Evolutionary conservation across 2,113 vertebrate species (phyloP), one percentile per base, ranked within the genome.

Genomic region (Arizona elegans): DNA sequence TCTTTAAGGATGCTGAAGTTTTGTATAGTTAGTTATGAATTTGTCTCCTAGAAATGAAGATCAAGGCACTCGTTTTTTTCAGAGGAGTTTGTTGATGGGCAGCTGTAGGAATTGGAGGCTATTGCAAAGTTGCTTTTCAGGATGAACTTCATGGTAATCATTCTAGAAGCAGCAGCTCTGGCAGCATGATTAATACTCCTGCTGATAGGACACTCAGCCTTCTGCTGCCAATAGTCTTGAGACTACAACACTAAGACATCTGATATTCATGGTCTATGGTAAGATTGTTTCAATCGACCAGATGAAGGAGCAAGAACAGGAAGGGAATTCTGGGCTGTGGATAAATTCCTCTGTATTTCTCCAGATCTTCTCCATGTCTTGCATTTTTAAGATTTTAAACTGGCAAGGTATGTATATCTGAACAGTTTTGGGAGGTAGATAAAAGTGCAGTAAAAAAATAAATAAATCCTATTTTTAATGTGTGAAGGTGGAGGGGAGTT

Each of bases 1-100:
- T 97, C 54, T 93, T 96, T 93, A 88, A 21, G 85, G 93, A 92
- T 94, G 91, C n/a, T 95, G 93, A 94, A 23, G 11, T 62, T 55
- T 50, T 50, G 47, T 54, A 87, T 26, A 93, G 13, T 1, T 15
- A 90, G 29, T 62, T 58, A 21, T 90, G 43, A 86, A 43, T 52
- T 89, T 23, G 53, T 86, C 26, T 21, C 43, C 13, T 26, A 53
- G 55, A 86, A 62, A 93, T 26, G 26, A 17, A 85, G 43, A 24
- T 0, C 55, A 54, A 56, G 33, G 13, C n/a, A 38, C 85, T 89
- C 12, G 0, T 89, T 90, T 90, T 43, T 90, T 86, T 26, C 59
- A 70, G 6, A 3, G 33, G n/a, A 38, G n/a, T 15, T 81, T 19
- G 15, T 17, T 19, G 33, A 81, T 38, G 33, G 65, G 17, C 7